phyloP scores from a whole-genome alignment of 2,888 invertebrate genomes.

The Dorcus parallelipipedus region DNA sequence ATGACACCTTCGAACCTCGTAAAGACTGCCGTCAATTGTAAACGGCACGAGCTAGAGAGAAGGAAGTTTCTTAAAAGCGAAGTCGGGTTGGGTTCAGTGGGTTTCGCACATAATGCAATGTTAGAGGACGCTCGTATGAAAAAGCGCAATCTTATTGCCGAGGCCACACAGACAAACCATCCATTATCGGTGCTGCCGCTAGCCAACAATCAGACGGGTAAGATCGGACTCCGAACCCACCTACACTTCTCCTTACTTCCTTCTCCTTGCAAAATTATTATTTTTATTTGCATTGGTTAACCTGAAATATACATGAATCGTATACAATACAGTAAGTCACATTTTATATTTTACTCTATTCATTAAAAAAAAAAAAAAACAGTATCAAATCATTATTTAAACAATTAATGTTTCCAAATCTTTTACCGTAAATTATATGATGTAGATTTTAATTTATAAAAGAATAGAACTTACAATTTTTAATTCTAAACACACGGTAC shows the following conservation, averaged over 20 bases:
- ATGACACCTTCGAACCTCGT: conserved; percentile 61
- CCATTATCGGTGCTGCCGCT: conserved; percentile 47
- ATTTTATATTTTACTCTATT: neutral
- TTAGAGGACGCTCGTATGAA: conserved; percentile 44
- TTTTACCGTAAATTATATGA: too few species aligned
- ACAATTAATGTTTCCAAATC: too few species aligned
- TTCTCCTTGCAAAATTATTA: neutral
- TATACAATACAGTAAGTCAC: neutral
- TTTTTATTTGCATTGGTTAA: conserved; percentile 2
- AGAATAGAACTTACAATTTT: too few species aligned
- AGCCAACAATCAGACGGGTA: conserved; percentile 59
- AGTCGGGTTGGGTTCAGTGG: conserved; percentile 45
- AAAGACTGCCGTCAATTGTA: conserved; percentile 63
- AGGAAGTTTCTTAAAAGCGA: conserved; percentile 52
- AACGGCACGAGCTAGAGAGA: conserved; percentile 56
- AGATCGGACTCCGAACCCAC: conserved; percentile 37
- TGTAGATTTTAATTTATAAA: too few species aligned
- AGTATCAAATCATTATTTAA: too few species aligned
- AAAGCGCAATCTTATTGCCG: conserved; percentile 50
- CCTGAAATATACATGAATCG: conserved; percentile 10
- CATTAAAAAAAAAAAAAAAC: neutral
- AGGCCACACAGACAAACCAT: conserved; percentile 50
- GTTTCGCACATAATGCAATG: conserved; percentile 21
- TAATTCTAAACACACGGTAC: too few species aligned
- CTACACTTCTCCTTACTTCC: conserved; percentile 1